phyloP scores from a whole-genome alignment of 92 coral and sea anemone species.

The Pocillopora grandis region DNA sequence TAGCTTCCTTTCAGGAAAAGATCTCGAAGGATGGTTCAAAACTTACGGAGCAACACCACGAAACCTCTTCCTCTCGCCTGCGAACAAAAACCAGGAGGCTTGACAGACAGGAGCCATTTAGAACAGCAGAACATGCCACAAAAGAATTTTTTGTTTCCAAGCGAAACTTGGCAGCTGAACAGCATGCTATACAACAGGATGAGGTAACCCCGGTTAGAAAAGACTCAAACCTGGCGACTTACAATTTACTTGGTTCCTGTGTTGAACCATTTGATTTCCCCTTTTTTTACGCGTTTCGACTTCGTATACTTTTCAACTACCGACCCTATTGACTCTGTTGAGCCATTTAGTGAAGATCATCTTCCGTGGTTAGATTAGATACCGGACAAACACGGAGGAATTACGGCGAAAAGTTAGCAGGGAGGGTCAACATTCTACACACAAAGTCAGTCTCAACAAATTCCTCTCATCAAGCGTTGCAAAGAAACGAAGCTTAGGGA shows the following conservation, averaged over 20 bases:
- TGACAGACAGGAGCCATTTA: not conserved
- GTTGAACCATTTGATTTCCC: not conserved
- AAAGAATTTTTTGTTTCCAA: not conserved
- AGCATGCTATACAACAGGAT: not conserved
- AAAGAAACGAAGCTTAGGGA: not conserved
- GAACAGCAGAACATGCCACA: not conserved
- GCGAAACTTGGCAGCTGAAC: not conserved
- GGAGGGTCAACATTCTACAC: not conserved
- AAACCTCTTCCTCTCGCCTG: not conserved
- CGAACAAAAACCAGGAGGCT: not conserved
- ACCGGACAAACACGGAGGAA: not conserved
- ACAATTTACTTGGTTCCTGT: not conserved
- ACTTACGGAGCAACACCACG: not conserved
- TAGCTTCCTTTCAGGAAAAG: not conserved
- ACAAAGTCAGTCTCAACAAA: not conserved
- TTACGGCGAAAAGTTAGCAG: not conserved
- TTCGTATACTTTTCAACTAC: not conserved
- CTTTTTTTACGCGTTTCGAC: slow-evolving; percentile 4
- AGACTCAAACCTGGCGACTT: not conserved
- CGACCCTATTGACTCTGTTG: not conserved
- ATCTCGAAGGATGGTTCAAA: too few relatives aligned
- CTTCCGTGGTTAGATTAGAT: slow-evolving; percentile 3
- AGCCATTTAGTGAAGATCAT: slow-evolving; percentile 10
- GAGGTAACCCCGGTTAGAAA: not conserved
- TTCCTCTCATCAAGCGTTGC: not conserved